Conservation (phyloP, 2,888 invertebrate genomes). For the Norana najaformis region DNA sequence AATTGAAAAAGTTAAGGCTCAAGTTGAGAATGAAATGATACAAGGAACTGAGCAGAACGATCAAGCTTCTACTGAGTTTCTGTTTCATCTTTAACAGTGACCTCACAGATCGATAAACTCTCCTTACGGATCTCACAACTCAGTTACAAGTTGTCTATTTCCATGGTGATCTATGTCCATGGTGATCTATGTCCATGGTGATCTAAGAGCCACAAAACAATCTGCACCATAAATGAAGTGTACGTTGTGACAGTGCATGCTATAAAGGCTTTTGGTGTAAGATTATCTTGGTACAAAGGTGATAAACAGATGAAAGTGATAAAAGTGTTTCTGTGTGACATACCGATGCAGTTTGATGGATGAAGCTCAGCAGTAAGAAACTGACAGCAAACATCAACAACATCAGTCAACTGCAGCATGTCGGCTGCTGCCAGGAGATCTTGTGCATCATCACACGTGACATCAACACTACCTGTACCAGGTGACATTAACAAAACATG, state of each 20-base stretch:
- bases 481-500: slow-evolving; percentile 55
- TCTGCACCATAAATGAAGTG: neutral
- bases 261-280: neutral
- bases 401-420: slow-evolving; percentile 84
- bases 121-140: neutral
- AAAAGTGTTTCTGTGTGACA: neutral
- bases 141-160: neutral
- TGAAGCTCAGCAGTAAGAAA: slow-evolving; percentile 83
- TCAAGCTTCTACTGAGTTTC: too few species aligned
- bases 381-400: slow-evolving; percentile 80
- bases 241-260: neutral
- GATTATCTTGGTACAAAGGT: neutral
- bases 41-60: too few species aligned
- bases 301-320: neutral
- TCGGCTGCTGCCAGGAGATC: slow-evolving; percentile 86
- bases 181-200: too few species aligned
- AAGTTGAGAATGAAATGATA: too few species aligned
- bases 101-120: too few species aligned
- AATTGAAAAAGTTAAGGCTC: too few species aligned
- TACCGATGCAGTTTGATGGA: slow-evolving; percentile 82
- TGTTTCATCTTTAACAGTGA: neutral
- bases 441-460: slow-evolving; percentile 77
- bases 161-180: too few species aligned
- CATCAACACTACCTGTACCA: slow-evolving; percentile 63
- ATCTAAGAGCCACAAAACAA: too few species aligned